Percentiles rank a stretch among this genome's conserved stretches.
These are phyloP conservation scores for Dinoponera quadriceps DNA, from an alignment of 1,140 invertebrate species.

Conservation along the genomic window DNA sequence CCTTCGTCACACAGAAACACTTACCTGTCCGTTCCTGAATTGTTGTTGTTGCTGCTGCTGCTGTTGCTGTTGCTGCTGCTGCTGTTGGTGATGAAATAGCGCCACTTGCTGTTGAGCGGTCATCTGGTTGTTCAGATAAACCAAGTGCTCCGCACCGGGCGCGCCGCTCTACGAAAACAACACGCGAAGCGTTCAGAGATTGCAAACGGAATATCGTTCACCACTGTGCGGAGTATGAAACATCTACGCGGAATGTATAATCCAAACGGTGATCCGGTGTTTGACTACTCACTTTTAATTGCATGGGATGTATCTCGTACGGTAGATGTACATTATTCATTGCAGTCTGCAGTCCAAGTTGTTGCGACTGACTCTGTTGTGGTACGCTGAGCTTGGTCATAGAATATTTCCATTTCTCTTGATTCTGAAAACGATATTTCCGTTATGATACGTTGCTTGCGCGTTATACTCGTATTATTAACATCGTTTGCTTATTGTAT, in stretches of 20 bases:
- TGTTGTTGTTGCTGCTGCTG: constrained; percentile 88
- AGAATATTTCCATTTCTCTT: constrained; percentile 91
- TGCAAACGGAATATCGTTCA: background rate
- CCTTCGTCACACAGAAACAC: constrained; percentile 36
- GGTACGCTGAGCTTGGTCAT: constrained; percentile 86
- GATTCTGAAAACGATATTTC: constrained; percentile 86
- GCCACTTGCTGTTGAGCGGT: constrained; percentile 87
- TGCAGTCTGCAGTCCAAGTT: constrained; percentile 84
- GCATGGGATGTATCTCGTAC: constrained; percentile 87
- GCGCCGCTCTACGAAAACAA: constrained; percentile 86
- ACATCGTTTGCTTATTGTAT: too few species aligned
- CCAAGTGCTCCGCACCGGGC: constrained; percentile 88
- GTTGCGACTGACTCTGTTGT: constrained; percentile 86
- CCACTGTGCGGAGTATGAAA: constrained; percentile 3
- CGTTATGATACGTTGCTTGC: background rate
- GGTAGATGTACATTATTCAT: constrained; percentile 87
- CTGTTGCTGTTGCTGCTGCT: constrained; percentile 87
- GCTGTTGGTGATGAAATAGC: constrained; percentile 88
- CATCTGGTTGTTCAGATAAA: constrained; percentile 89
- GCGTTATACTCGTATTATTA: too few species aligned
- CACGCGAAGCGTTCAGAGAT: constrained; percentile 48
- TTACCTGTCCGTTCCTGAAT: constrained; percentile 86
- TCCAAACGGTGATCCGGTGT: background rate
- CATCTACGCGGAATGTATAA: background rate
- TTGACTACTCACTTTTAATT: constrained; percentile 86